Base-by-base conservation (phyloP, 1,140 invertebrate species). In the Hycleus cichorii region DNA sequence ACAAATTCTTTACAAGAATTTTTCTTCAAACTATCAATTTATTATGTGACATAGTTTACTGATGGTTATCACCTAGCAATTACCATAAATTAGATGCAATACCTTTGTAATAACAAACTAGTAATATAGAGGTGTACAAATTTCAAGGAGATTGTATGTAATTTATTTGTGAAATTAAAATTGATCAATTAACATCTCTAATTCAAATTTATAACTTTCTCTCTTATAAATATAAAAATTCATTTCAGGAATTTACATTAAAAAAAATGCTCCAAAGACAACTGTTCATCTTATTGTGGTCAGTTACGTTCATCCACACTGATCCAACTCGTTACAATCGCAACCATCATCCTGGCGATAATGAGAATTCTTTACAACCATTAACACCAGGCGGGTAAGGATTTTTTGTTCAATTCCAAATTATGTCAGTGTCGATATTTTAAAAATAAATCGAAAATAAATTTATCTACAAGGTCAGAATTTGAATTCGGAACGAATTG, bases 301-400 rank as follows among this genome's bases (percentile, higher is more conserved):
- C 40, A 39, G 6, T 56, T 9, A 40, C 54, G 9, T 26, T 49
- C n/a, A 11, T 25, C 18, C 9, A 56, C 24, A 27, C 54, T 6
- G 47, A 56, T 1, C 38, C 54, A n/a, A 47, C 25, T 12, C 45
- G 54, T 12, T 48, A 56, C 26, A 49, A 32, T 32, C 32, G 26
- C 32, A 47, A 44, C 24, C 38, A 56, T 39, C 54, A 43, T 11
- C 10, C 46, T 11, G 26, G 39, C n/a, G 47, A 56, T 18, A 47
- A 43, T 6, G 45, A 56, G 8, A 48, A 56, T 32, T 25, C 32
- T 11, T 38, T 39, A 18, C 39, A 56, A 39, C 54, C 54, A 6
- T 39, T 56, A 39, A 56, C 54, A 56, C 54, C 54, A 8, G 54
- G 54, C 32, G 54, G 54, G 54, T 56, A 49, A 56, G 54, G 47